A percentile compares a stretch with the other conserved stretches of the same genome.
Evolutionary conservation across 2,797 vertebrate species (phyloP).

Genomic region (Brotogeris chrysoptera): DNA sequence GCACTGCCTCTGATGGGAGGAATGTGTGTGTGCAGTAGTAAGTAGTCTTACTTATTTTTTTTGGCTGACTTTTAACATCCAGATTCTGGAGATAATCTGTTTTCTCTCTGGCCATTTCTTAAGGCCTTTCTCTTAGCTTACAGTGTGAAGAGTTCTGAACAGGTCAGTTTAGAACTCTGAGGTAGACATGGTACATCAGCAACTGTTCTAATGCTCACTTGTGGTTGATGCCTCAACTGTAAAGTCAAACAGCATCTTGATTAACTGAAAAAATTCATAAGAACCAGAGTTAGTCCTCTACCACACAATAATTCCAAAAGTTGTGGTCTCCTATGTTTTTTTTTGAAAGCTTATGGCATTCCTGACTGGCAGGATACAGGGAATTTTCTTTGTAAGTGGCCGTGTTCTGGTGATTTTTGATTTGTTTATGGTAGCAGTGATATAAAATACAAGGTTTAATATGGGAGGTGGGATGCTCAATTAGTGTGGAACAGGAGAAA

Average conservation of each 20-base stretch:
- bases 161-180: background rate
- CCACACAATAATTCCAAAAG: background rate
- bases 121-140: background rate
- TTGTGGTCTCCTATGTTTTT: background rate
- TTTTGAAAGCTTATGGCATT: background rate
- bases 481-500: background rate
- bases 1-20: background rate
- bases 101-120: background rate
- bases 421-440: background rate
- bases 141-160: background rate
- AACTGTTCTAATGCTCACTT: background rate
- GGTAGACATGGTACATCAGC: background rate
- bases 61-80: background rate
- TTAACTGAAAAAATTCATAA: background rate
- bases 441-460: background rate
- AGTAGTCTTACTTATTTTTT: background rate
- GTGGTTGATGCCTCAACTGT: background rate
- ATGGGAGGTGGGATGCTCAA: background rate
- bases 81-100: background rate
- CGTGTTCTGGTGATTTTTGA: background rate
- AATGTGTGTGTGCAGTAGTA: background rate
- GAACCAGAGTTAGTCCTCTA: background rate
- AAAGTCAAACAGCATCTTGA: background rate
- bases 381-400: background rate
- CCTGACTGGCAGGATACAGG: background rate